These are phyloP conservation scores for Dunckerocampus dactyliophorus DNA, from an alignment of 2,113 vertebrate genomes.

Conservation along the genomic window DNA sequence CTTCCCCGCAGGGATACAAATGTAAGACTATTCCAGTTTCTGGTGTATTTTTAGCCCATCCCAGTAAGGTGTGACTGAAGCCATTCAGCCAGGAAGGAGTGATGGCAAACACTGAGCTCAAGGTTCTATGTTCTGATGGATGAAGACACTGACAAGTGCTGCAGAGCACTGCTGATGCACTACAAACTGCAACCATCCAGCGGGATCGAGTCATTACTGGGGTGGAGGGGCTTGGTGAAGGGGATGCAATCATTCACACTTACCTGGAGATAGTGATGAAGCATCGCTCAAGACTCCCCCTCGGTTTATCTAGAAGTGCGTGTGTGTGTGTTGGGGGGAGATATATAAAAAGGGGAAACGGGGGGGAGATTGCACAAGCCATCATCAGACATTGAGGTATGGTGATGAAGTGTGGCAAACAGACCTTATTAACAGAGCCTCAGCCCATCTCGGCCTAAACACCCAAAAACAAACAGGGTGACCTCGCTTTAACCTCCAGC, in stretches of 20 bases:
- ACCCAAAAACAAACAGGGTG: slow-evolving; percentile 5
- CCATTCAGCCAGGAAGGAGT: neutral
- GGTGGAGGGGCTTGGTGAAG: no score
- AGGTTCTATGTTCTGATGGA: neutral
- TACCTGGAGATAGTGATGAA: slow-evolving; percentile 11
- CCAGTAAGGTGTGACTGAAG: neutral
- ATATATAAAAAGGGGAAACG: no score
- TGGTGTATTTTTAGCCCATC: neutral
- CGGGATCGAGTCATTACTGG: neutral
- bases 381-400: neutral
- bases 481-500: slow-evolving; percentile 1
- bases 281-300: slow-evolving; percentile 1
- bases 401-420: slow-evolving; percentile 11
- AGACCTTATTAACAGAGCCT: slow-evolving; percentile 7
- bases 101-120: neutral
- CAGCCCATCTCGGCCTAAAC: slow-evolving; percentile 1
- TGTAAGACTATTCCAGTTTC: neutral
- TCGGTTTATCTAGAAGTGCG: neutral
- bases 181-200: neutral
- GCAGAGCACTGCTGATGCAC: neutral
- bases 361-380: no score
- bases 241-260: slow-evolving; percentile 2
- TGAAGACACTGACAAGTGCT: slow-evolving; percentile 2
- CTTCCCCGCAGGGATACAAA: no score
- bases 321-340: neutral